These are phyloP conservation scores for Lagorchestes hirsutus DNA, from an alignment of 2,797 vertebrate species.

Conservation along the genomic window DNA sequence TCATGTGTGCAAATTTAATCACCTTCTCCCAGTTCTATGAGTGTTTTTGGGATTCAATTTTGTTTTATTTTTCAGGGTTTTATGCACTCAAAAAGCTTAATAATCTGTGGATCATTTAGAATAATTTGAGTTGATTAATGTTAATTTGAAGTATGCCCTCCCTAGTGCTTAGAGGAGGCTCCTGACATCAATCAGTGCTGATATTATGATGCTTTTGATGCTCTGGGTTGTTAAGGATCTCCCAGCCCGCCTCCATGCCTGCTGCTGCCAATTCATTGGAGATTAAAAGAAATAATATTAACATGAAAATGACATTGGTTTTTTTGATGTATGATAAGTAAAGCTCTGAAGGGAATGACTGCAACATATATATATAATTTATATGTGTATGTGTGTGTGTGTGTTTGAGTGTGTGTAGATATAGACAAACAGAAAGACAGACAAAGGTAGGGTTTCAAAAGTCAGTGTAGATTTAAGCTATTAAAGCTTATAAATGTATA, in stretches of 20 bases:
- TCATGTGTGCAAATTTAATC: background rate
- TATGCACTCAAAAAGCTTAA: constrained; percentile 38
- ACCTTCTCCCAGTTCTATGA: constrained; percentile 37
- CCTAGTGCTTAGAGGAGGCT: constrained; percentile 21
- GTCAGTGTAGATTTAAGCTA: background rate
- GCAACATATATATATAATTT: background rate
- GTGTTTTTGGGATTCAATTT: constrained; percentile 29
- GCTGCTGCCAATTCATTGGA: background rate
- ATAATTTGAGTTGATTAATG: constrained; percentile 57
- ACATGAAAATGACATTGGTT: constrained; percentile 18
- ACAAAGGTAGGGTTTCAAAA: background rate
- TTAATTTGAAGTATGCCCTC: constrained; percentile 49
- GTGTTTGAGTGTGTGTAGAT: no score
- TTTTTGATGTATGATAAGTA: background rate
- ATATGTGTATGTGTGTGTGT: no score
- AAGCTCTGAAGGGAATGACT: background rate
- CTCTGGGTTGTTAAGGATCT: constrained; percentile 37
- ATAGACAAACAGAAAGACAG: background rate
- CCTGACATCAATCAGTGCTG: constrained; percentile 18
- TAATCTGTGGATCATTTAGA: constrained; percentile 35
- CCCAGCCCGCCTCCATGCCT: background rate
- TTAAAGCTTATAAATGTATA: background rate
- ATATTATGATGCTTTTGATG: constrained; percentile 49
- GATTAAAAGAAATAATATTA: constrained; percentile 27
- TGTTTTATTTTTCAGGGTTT: constrained; percentile 54